These are phyloP conservation scores for Tor tambroides DNA, from an alignment of 2,113 vertebrate species.

Conservation along the genomic window DNA sequence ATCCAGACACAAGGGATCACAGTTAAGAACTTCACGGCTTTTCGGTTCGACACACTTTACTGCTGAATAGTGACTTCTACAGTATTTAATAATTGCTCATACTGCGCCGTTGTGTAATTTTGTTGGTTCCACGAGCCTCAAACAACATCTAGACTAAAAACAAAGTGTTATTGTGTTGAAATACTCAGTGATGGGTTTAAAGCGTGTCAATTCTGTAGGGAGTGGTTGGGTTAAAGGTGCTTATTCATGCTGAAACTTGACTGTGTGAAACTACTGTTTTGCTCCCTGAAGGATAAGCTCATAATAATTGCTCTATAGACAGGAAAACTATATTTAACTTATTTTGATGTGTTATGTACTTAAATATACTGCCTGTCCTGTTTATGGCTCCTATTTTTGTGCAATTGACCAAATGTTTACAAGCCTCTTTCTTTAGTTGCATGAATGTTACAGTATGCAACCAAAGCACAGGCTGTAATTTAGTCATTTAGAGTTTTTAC, in stretches of 20 bases:
- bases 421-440: not conserved
- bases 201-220: not conserved
- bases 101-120: not conserved
- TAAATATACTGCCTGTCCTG: slow-evolving; percentile 39
- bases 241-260: slow-evolving; percentile 40
- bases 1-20: slow-evolving; percentile 22
- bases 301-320: slow-evolving; percentile 48
- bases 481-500: not conserved
- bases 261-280: slow-evolving; percentile 44
- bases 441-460: not conserved
- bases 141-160: not conserved
- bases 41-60: not conserved
- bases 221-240: not conserved
- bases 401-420: not conserved
- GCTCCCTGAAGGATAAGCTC: slow-evolving; percentile 38
- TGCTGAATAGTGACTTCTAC: not conserved
- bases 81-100: not conserved
- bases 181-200: not conserved
- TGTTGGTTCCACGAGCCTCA: not conserved
- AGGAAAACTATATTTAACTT: slow-evolving; percentile 53
- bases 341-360: slow-evolving; percentile 46
- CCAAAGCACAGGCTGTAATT: not conserved
- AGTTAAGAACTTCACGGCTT: not conserved
- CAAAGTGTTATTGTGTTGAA: slow-evolving; percentile 6
- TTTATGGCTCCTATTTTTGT: slow-evolving; percentile 25